A percentile compares a stretch with the other conserved stretches of the same genome.
Evolutionary conservation across 1,140 invertebrate species (phyloP).

Genomic region (Copidosoma floridanum): DNA sequence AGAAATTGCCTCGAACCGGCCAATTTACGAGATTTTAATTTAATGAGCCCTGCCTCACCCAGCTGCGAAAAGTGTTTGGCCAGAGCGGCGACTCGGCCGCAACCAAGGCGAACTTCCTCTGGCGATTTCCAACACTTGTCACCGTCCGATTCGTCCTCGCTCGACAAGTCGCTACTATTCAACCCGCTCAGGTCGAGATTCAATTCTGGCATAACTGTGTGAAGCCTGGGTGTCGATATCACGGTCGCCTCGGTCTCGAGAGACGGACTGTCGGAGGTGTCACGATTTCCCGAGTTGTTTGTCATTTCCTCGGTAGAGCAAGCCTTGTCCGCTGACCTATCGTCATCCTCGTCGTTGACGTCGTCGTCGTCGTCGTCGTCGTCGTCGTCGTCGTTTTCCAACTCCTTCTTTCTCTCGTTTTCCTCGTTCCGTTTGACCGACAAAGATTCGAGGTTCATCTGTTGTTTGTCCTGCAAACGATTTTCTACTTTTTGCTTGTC

Average conservation of each 20-base stretch:
- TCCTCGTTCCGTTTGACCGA: not conserved
- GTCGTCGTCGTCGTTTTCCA: not conserved
- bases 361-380: not conserved
- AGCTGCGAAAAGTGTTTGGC: slow-evolving; percentile 61
- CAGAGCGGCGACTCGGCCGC: slow-evolving; percentile 62
- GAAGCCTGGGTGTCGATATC: slow-evolving; percentile 25
- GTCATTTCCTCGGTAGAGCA: not conserved
- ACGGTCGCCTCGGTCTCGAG: slow-evolving; percentile 22
- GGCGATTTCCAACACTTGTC: slow-evolving; percentile 64
- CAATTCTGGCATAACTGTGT: slow-evolving; percentile 42
- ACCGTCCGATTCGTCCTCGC: slow-evolving; percentile 51
- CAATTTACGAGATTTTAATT: slow-evolving; percentile 41
- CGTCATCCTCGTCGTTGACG: slow-evolving; percentile 5
- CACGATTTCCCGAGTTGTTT: not conserved
- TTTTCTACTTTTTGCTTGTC: not conserved
- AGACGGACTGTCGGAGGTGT: slow-evolving; percentile 23
- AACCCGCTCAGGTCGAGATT: slow-evolving; percentile 49
- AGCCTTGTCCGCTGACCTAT: slow-evolving; percentile 5
- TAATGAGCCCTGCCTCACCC: slow-evolving; percentile 51
- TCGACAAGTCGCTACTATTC: slow-evolving; percentile 47
- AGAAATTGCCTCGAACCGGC: slow-evolving; percentile 38
- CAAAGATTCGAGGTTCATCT: not conserved
- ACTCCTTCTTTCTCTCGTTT: slow-evolving; percentile 1
- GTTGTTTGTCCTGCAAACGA: not conserved
- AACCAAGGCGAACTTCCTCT: slow-evolving; percentile 61